Conservation (phyloP, 2,888 invertebrate species). For the Caenorhabditis panamensis region DNA sequence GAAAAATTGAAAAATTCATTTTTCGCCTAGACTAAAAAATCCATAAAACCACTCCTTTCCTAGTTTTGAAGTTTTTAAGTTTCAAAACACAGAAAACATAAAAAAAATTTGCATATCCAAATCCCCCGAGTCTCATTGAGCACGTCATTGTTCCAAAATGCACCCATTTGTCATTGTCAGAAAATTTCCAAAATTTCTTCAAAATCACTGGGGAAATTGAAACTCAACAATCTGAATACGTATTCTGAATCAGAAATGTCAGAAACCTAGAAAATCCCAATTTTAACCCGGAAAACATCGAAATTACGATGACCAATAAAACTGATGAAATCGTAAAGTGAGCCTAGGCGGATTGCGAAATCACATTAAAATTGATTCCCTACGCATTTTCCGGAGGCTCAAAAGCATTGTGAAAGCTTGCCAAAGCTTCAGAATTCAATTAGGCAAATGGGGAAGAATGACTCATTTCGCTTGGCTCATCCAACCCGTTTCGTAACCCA, state of each 20-base stretch:
- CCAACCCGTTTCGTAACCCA: constrained; percentile 18
- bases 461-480: background rate
- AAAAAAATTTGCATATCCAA: background rate
- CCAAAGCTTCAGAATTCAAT: constrained; percentile 41
- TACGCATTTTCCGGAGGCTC: background rate
- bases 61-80: too few relatives aligned
- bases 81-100: too few relatives aligned
- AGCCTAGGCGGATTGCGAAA: constrained; percentile 1
- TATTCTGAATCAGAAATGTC: background rate
- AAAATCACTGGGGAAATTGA: background rate
- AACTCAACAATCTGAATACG: background rate
- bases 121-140: background rate
- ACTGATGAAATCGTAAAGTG: background rate
- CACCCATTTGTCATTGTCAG: background rate
- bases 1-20: too few relatives aligned
- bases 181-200: background rate
- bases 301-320: background rate
- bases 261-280: background rate
- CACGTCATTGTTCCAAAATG: background rate
- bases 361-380: constrained; percentile 36
- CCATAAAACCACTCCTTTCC: too few relatives aligned
- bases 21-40: too few relatives aligned
- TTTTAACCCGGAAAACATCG: background rate
- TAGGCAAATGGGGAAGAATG: constrained; percentile 28
- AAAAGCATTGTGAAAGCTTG: too few relatives aligned